Conservation (phyloP, 2,797 vertebrate genomes). For the Lepidocolaptes lacrymiger region DNA sequence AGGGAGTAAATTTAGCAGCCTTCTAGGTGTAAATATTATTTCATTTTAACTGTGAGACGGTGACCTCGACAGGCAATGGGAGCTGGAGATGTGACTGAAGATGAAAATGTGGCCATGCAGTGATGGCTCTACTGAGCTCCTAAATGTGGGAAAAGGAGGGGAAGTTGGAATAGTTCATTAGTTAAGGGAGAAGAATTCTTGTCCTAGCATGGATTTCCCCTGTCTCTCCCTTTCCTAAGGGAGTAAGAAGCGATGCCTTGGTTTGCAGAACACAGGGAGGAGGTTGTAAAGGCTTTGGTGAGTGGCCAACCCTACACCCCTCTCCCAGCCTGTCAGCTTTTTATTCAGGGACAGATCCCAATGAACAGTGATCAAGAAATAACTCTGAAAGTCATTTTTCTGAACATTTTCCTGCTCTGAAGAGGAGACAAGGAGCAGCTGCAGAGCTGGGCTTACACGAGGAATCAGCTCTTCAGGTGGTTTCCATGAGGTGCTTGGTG, state of each 20-base stretch:
- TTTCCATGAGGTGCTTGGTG: not conserved
- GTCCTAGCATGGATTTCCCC: not conserved
- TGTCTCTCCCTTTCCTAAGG: not conserved
- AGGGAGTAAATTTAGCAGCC: constrained; percentile 27
- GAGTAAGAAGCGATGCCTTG: not conserved
- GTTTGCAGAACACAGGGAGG: not conserved
- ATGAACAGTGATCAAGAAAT: not conserved
- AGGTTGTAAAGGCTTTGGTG: not conserved
- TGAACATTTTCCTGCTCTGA: not conserved
- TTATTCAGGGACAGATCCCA: not conserved
- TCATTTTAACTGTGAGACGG: constrained; percentile 16
- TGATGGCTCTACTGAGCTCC: not conserved
- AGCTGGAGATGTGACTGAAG: not conserved
- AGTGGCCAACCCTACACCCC: not conserved
- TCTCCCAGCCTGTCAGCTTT: not conserved
- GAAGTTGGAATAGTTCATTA: not conserved
- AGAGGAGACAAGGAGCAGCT: not conserved
- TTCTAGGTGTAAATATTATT: constrained; percentile 43
- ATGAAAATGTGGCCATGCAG: not conserved
- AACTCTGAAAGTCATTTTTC: not conserved
- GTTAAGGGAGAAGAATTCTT: not conserved
- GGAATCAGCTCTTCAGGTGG: accelerated
- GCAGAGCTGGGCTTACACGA: not conserved
- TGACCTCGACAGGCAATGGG: not conserved
- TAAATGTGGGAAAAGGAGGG: not conserved